phyloP scores from a whole-genome alignment of 2,113 vertebrate genomes.

The Gambusia affinis region DNA sequence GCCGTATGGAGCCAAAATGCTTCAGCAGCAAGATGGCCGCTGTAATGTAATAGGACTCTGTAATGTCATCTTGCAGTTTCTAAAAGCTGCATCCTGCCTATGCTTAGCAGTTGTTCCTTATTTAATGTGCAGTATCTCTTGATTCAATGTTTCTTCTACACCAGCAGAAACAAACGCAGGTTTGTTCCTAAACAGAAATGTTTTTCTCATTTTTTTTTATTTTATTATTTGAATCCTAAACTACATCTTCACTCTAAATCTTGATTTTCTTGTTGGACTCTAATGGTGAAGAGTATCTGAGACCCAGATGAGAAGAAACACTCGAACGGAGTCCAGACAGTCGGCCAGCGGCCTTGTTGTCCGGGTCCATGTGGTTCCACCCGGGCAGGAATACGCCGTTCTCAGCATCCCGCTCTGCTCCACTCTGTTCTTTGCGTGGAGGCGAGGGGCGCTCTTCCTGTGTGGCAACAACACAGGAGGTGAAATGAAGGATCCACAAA shows the following conservation, averaged over 20 bases:
- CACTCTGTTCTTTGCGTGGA: conserved; percentile 23
- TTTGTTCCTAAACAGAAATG: neutral
- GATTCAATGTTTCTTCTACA: neutral
- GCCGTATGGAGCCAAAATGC: too few species aligned
- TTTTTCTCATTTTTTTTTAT: neutral
- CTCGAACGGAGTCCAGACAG: neutral
- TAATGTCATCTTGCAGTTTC: neutral
- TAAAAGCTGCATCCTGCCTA: neutral
- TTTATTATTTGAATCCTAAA: neutral
- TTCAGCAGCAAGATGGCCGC: too few species aligned
- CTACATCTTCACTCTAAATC: neutral
- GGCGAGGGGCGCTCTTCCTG: conserved; percentile 22
- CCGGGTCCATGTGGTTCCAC: conserved; percentile 22
- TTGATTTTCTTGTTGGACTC: neutral
- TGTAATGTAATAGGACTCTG: too few species aligned
- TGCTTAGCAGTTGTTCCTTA: neutral
- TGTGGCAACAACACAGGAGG: conserved; percentile 14
- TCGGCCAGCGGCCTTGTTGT: conserved; percentile 44
- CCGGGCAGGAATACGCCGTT: conserved; percentile 41
- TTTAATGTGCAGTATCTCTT: neutral
- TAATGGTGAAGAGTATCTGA: neutral
- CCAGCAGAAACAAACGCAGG: neutral
- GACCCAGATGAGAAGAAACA: conserved; percentile 4
- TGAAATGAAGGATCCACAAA: conserved; percentile 3
- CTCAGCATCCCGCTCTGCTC: conserved; percentile 53